phyloP scores from a whole-genome alignment of 1,140 invertebrate species.

The Chrysoperla carnea region DNA sequence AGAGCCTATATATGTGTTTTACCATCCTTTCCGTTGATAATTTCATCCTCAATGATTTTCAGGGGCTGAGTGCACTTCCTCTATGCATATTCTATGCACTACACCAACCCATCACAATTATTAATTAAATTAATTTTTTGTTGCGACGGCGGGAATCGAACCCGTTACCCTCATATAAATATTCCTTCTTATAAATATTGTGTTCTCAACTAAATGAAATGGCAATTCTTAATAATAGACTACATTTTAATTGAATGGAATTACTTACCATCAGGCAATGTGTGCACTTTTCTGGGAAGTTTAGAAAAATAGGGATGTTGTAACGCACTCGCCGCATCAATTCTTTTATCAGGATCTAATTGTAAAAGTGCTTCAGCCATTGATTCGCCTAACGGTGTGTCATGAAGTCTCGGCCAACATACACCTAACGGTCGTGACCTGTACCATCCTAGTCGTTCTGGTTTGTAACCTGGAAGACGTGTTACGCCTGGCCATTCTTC shows the following conservation, averaged over 20 bases:
- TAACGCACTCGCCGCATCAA: slow-evolving; percentile 76
- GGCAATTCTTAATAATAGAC: too few species aligned
- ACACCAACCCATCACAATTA: too few species aligned
- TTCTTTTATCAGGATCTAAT: slow-evolving; percentile 70
- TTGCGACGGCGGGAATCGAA: too few species aligned
- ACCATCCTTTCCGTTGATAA: too few species aligned
- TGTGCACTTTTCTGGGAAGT: slow-evolving; percentile 73
- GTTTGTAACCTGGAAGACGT: slow-evolving; percentile 68
- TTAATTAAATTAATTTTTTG: too few species aligned
- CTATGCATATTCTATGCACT: too few species aligned
- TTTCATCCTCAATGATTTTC: too few species aligned
- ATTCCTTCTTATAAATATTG: too few species aligned
- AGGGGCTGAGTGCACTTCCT: too few species aligned
- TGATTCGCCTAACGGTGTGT: slow-evolving; percentile 71
- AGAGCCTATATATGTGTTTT: too few species aligned
- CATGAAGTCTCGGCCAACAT: slow-evolving; percentile 75
- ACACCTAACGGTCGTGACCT: slow-evolving; percentile 59
- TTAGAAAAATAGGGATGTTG: slow-evolving; percentile 78
- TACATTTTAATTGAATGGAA: slow-evolving; percentile 1
- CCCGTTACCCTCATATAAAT: too few species aligned
- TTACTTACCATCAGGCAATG: slow-evolving; percentile 75
- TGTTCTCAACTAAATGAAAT: too few species aligned
- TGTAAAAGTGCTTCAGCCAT: slow-evolving; percentile 72
- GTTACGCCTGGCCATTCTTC: slow-evolving; percentile 80
- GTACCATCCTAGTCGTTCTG: slow-evolving; percentile 62